phyloP scores from a whole-genome alignment of 2,888 invertebrate species.

The Griposia aprilina region DNA sequence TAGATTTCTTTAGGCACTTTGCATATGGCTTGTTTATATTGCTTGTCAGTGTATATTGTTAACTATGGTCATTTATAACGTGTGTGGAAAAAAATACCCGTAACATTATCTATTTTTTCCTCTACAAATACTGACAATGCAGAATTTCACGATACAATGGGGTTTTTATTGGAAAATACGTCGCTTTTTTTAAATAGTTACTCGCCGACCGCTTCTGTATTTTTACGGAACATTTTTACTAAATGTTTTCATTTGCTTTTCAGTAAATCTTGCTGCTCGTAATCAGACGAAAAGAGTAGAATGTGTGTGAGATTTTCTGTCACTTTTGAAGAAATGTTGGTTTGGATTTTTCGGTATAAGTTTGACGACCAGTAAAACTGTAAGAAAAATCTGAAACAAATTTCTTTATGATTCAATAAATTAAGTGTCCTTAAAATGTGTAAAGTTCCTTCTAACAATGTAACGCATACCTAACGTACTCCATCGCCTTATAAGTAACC shows the following conservation, averaged over 20 bases:
- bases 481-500: neutral
- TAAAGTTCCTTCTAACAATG: neutral
- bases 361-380: neutral
- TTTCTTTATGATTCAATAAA: neutral
- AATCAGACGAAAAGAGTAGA: neutral
- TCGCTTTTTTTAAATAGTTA: slow-evolving; percentile 53
- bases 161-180: slow-evolving; percentile 45
- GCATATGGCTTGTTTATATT: too few relatives aligned
- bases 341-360: neutral
- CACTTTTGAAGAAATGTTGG: neutral
- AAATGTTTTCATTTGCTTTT: slow-evolving; percentile 36
- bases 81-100: slow-evolving; percentile 18
- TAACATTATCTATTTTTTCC: slow-evolving; percentile 38
- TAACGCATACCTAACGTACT: neutral
- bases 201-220: slow-evolving; percentile 12
- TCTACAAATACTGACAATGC: slow-evolving; percentile 34
- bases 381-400: neutral
- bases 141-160: slow-evolving; percentile 37
- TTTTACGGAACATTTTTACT: slow-evolving; percentile 40
- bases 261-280: neutral
- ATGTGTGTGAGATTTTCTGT: neutral
- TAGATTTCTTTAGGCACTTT: too few relatives aligned
- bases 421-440: neutral
- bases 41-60: neutral
- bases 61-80: neutral